Percentiles rank a stretch among this genome's conserved stretches.
phyloP scores from a whole-genome alignment of 1,140 invertebrate species.

The Lethocerus indicus region DNA sequence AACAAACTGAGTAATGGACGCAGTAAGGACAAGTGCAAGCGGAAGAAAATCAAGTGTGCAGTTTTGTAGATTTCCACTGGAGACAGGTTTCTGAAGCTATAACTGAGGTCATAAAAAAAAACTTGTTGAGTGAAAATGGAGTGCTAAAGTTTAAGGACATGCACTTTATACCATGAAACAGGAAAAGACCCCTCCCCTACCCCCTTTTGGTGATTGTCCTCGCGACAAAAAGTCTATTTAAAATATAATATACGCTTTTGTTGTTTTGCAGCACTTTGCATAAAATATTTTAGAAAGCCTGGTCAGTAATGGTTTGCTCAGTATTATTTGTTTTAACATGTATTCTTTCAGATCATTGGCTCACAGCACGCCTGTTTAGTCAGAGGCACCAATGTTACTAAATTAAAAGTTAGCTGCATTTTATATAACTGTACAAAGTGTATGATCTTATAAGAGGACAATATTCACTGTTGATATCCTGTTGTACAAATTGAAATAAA shows the following conservation, averaged over 20 bases:
- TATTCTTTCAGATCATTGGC: too few relatives aligned
- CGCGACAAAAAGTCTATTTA: too few relatives aligned
- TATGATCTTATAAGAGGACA: neutral
- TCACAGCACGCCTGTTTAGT: too few relatives aligned
- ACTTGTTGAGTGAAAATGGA: neutral
- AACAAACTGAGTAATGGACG: conserved; percentile 77
- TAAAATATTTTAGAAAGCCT: too few relatives aligned
- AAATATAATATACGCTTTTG: too few relatives aligned
- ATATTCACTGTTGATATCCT: neutral
- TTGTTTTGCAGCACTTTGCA: too few relatives aligned
- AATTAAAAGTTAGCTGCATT: too few relatives aligned
- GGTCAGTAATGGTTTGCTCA: too few relatives aligned
- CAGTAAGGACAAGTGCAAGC: conserved; percentile 75
- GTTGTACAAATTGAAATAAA: neutral
- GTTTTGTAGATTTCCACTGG: conserved; percentile 53
- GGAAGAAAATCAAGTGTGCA: conserved; percentile 83
- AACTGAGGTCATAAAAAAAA: neutral
- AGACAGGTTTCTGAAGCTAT: neutral
- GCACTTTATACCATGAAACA: neutral
- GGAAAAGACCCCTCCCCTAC: too few relatives aligned
- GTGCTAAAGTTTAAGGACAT: neutral
- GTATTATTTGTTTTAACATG: too few relatives aligned
- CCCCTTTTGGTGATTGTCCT: too few relatives aligned
- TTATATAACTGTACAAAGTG: neutral
- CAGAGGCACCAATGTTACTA: too few relatives aligned